Percentiles rank a stretch among this genome's conserved stretches.
Evolutionary conservation across 2,797 vertebrate genomes (phyloP).

Genomic region (Muscicapa striata): DNA sequence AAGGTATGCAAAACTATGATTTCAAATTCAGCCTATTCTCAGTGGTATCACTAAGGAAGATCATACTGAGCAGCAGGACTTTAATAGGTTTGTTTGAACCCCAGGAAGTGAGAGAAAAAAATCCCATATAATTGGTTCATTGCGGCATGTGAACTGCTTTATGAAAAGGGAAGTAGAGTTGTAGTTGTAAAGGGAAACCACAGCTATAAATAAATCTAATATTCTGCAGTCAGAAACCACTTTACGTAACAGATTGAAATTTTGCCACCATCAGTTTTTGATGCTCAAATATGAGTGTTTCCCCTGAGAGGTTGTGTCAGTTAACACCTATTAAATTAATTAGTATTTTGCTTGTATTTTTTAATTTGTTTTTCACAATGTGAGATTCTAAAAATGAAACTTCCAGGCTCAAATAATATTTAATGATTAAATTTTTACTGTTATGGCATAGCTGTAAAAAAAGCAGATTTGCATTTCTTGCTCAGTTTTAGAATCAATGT

Average conservation of each 20-base stretch:
- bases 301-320: background rate
- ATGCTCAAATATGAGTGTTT: background rate
- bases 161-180: constrained; percentile 62
- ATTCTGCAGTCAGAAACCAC: constrained; percentile 32
- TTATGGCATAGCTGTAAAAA: constrained; percentile 11
- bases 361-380: background rate
- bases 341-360: background rate
- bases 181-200: constrained; percentile 59
- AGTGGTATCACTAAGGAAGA: constrained; percentile 65
- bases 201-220: constrained; percentile 62
- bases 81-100: constrained; percentile 72
- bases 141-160: constrained; percentile 69
- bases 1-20: constrained; percentile 69
- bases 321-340: background rate
- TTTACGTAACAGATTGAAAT: constrained; percentile 40
- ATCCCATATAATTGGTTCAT: constrained; percentile 67
- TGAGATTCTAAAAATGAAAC: background rate
- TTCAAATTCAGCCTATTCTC: constrained; percentile 70
- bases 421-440: constrained; percentile 4
- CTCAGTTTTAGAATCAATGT: background rate
- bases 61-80: constrained; percentile 66
- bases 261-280: background rate
- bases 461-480: constrained; percentile 6
- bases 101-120: constrained; percentile 59
- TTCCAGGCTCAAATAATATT: background rate